Base-by-base conservation (phyloP, 2,113 vertebrate genomes). In the Pithys albifrons region DNA sequence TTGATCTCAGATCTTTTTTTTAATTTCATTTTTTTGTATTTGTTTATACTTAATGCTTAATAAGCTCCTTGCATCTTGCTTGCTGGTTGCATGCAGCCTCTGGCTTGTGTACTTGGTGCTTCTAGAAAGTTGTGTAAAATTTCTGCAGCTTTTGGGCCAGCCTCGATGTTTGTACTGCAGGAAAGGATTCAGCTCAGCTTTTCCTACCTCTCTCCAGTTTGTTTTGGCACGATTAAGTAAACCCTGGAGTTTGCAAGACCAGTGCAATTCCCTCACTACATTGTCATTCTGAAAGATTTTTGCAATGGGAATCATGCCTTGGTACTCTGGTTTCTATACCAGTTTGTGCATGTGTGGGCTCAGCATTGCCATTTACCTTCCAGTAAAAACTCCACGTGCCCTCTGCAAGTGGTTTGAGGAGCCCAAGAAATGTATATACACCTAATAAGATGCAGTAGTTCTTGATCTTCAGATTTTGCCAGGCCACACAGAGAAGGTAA, bases 11-110 rank as follows among this genome's bases (percentile, higher is more conserved):
- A 62, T 90, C 49, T 81, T 22, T 80, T 72, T 72, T 91, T 91
- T 67, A 87, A 96, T 96, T 91, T 92, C 19, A 91, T 95, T 88
- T 91, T 41, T 76, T 80, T 81, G 5, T 84, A 87, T 93, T 90
- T 90, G 59, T 80, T 94, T 94, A 86, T 83, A 66, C 15, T 88
- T 91, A 89, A 75, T 0, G 1, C 45, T 81, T 93, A 95, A 90
- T 86, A 88, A 85, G 46, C 19, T 91, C 13, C 39, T 74, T 10
- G 5, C 29, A 46, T 86, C 72, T 70, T 65, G n/a, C 28, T 74
- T 62, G 12, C n/a, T 88, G 59, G 33, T 76, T 83, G n/a, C 23
- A 49, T 3, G 2, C 55, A 64, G 41, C 15, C 41, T 88, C 48
- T 65, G 54, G 9, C 10, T 31, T 69, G 7, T 33, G 4, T 41